Evolutionary conservation across 2,113 vertebrate species (phyloP), one percentile per base, ranked within the genome.

Genomic region (Ictidomys tridecemlineatus): DNA sequence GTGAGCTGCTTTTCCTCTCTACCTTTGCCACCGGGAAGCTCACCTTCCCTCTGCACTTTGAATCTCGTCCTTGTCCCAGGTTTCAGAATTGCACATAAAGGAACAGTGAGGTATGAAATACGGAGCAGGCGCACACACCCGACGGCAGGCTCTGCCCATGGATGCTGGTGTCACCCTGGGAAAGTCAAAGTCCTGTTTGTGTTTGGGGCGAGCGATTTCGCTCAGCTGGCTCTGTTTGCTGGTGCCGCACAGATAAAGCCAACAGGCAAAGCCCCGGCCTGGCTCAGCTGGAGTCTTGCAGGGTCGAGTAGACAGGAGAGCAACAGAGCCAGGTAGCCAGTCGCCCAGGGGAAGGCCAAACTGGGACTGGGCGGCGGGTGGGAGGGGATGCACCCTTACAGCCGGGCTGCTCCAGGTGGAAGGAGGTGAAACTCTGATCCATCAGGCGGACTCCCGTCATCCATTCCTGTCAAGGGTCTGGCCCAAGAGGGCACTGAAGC

Each of bases 151-250:
- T 85, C 67, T 77, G 32, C 72, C 67, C 16, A 8, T 61, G 77
- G 95, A 87, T 63, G 56, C 20, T 95, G 37, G 65, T 30, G 22
- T 92, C 24, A 70, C 73, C 61, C 69, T 70, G 94, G 91, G 77
- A 34, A 98, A 97, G 86, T 92, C 72, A 95, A 73, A 92, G 58
- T 95, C 20, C 61, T 28, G 22, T 11, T 26, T 63, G 20, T 61
- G 61, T 58, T 2, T 22, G 61, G 61, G 9, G 24, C 3, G 9
- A 28, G 2, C 3, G 22, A 26, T 63, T 28, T 63, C 28, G 24
- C 94, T 98, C 34, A 37, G n/a, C 51, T 88, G 51, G 42, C 39
- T 78, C 8, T 10, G 6, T 74, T 89, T 85, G 34, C 45, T 79
- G 30, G 73, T 39, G 86, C 93, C 53, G 8, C 20, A 24, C 72